Base-by-base conservation (phyloP, 1,140 invertebrate genomes). In the Ostrea denselamellosa region DNA sequence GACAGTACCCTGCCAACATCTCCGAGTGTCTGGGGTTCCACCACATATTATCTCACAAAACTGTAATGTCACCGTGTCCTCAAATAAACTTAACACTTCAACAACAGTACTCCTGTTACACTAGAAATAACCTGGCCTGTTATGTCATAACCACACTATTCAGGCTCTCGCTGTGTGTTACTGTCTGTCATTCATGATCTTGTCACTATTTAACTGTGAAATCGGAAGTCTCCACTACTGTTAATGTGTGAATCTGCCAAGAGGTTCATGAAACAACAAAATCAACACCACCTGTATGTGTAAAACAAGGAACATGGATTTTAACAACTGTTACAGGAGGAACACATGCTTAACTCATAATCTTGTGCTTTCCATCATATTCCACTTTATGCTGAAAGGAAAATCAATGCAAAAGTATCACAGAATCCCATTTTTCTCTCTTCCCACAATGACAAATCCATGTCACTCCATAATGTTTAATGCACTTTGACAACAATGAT, bases 311-410 rank as follows among this genome's bases (percentile, higher is more conserved):
- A 77, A 77, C 68, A 28, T 77, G 68, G 25, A 77, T 77, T 77
- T 77, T 22, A 77, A 77, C 68, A 77, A 77, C 68, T 77, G 68
- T 77, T 77, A 25, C 68, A 77, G 68, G 28, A 25, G 68, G 28
- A 77, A 77, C 68, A 77, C 68, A 77, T 77, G 68, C 28, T 77
- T 34, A 28, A 77, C 22, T 77, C 68, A 77, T 77, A 77, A 77
- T 34, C 68, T 10, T 77, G 68, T 77, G 28, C 68, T 25, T 77
- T 77, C 68, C 68, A 77, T 77, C 68, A 77, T 77, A 77, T 77
- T 25, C 68, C 68, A 77, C 25, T 77, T 34, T 34, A 77, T 28
- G 68, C 68, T 77, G 68, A 77, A 77, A 77, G 68, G 68, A 77
- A 77, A 77, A 77, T 77, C 68, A 77, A 77, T 77, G 68, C 22